Conservation (phyloP, 2,797 vertebrate species). For the Fundulus diaphanus region DNA sequence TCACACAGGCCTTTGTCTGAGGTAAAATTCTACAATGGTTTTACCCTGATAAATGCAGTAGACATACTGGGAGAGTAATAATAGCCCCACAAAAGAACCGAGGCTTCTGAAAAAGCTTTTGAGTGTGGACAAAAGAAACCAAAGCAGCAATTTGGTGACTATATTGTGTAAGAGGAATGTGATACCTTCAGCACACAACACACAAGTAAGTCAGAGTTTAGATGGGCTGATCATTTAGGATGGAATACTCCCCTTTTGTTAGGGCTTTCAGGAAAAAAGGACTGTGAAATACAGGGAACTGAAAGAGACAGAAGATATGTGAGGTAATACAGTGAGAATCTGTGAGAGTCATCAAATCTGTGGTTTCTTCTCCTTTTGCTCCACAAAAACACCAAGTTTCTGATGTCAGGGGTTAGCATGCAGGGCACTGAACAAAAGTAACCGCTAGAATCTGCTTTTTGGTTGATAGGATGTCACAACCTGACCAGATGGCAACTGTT, state of each 20-base stretch:
- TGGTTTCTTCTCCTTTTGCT: conserved; percentile 39
- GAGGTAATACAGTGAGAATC: conserved; percentile 55
- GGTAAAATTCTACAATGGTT: no score
- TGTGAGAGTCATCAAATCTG: conserved; percentile 24
- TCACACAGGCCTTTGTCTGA: no score
- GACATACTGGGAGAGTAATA: neutral
- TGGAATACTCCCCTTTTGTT: neutral
- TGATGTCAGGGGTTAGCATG: conserved; percentile 13
- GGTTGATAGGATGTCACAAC: conserved; percentile 35
- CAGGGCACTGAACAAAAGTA: conserved; percentile 42
- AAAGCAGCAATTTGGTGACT: neutral
- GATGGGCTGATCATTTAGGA: neutral
- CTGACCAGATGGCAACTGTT: conserved; percentile 11
- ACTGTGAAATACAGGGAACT: conserved; percentile 36
- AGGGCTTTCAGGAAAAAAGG: neutral
- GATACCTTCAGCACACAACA: neutral
- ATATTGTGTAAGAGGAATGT: neutral
- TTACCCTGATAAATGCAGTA: no score
- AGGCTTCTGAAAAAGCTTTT: neutral
- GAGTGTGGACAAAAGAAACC: no score
- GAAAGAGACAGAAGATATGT: conserved; percentile 39
- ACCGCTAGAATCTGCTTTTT: conserved; percentile 34
- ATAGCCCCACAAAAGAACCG: neutral
- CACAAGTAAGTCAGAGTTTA: neutral
- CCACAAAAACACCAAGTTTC: conserved; percentile 9